These are phyloP conservation scores for Matsumyia berberina DNA, from an alignment of 2,888 invertebrate genomes.

Conservation along the genomic window DNA sequence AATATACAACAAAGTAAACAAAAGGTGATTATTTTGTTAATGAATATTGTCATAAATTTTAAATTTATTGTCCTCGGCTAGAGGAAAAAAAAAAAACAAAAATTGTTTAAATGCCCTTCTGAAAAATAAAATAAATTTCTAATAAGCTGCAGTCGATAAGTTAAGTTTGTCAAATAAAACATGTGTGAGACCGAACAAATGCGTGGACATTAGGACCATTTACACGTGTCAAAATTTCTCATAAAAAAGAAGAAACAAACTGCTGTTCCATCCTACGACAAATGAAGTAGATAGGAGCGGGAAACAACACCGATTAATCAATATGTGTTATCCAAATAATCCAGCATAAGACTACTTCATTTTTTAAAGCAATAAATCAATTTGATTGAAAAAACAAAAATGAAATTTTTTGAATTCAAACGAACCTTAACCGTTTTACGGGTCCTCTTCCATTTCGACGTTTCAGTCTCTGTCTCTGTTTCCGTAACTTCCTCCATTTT, in stretches of 20 bases:
- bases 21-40: conserved; percentile 6
- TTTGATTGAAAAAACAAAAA: background rate
- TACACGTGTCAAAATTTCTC: conserved; percentile 35
- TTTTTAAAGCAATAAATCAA: conserved; percentile 25
- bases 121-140: background rate
- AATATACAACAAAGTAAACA: conserved; percentile 19
- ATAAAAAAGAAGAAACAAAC: background rate
- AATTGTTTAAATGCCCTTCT: conserved; percentile 8
- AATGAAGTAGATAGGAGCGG: background rate
- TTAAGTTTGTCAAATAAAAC: conserved; percentile 1
- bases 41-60: conserved; percentile 17
- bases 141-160: conserved; percentile 15
- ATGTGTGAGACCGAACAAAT: conserved; percentile 27
- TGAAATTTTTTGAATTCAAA: conserved; percentile 14
- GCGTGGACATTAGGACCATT: conserved; percentile 4
- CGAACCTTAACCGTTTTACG: conserved; percentile 68
- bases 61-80: background rate
- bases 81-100: background rate
- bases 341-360: conserved; percentile 4
- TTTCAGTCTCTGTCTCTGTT: conserved; percentile 62
- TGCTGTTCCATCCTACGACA: background rate
- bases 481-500: conserved; percentile 66
- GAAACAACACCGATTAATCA: conserved; percentile 19
- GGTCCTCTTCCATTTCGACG: conserved; percentile 67
- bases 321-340: conserved; percentile 7